Evolutionary conservation across 2,888 invertebrate species (phyloP), one percentile per base, ranked within the genome.

Genomic region (Phyllotreta striolata): DNA sequence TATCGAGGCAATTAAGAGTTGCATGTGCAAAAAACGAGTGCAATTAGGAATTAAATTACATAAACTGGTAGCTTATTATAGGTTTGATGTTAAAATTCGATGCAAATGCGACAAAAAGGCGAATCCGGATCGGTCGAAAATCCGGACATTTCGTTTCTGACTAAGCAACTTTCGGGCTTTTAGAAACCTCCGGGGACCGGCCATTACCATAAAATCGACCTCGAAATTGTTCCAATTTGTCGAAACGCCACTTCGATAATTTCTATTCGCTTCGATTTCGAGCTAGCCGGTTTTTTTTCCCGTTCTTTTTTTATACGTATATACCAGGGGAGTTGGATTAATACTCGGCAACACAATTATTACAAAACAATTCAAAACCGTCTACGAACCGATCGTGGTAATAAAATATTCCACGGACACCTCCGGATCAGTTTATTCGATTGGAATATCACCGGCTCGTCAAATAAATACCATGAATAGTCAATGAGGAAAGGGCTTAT

Each of bases 161-260:
- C 74, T 75, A 77, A 78, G 77, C 77, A 73, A 76, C 70, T 62
- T 75, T 76, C 71, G 69, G 64, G 67, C 66, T 68, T 71, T 24
- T 70, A 71, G 69, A 70, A 70, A 70, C 71, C 73, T 69, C 75
- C 64, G 56, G 68, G 76, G 75, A 74, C 72, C 69, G 64, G 67
- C 75, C 74, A 76, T 77, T 77, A 78, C 74, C 77, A 76, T 78
- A 77, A 78, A 77, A 75, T 73, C 73, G 70, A 70, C 68, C 70
- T 66, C 60, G 60, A 35, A 37, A 65, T 67, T 64, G 66, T 66
- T 69, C 67, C 70, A 64, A 69, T 69, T 66, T 61, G 64, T 62
- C 55, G 64, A 59, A 64, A 66, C 69, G 65, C 66, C 67, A 60
- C 56, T 61, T 57, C 41, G 47, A 58, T 62, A 55, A 62, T 65